Evolutionary conservation across 1,140 invertebrate genomes (phyloP).

Genomic region (Brachionus rubens): DNA sequence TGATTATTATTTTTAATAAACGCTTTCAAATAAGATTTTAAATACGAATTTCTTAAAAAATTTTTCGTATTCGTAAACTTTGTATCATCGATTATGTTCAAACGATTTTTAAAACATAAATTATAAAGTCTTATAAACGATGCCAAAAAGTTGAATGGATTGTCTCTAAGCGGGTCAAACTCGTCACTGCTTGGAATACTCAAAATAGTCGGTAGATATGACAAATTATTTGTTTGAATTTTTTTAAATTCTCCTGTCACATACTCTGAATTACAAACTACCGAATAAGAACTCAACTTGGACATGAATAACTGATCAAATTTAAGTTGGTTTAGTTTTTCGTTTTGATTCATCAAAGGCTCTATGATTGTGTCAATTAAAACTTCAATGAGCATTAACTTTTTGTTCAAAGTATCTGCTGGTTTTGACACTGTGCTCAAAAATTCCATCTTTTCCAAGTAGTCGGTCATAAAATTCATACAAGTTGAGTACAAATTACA

Average conservation of each 20-base stretch:
- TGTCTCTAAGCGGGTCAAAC: background rate
- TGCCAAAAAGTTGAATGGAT: constrained; percentile 18
- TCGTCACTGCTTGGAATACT: background rate
- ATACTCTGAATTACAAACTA: background rate
- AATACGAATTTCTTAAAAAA: constrained; percentile 6
- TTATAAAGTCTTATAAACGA: constrained; percentile 19
- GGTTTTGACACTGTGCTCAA: background rate
- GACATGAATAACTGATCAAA: background rate
- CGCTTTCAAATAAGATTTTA: constrained; percentile 8
- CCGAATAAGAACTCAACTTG: background rate
- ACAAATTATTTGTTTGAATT: constrained; percentile 27
- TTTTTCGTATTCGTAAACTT: constrained; percentile 16
- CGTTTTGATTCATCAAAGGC: background rate
- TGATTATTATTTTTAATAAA: constrained; percentile 19
- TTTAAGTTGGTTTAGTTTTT: constrained; percentile 8
- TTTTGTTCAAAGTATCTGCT: background rate
- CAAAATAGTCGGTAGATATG: constrained; percentile 24
- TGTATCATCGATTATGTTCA: constrained; percentile 1
- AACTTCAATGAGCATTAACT: background rate
- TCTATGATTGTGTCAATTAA: background rate
- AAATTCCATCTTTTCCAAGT: constrained; percentile 26
- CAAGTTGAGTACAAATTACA: background rate
- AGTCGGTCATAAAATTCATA: background rate
- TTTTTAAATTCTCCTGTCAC: background rate
- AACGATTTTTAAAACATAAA: constrained; percentile 1